A percentile compares a stretch with the other conserved stretches of the same genome.
phyloP scores from a whole-genome alignment of 2,797 vertebrate species.

The Centroberyx gerrardi region DNA sequence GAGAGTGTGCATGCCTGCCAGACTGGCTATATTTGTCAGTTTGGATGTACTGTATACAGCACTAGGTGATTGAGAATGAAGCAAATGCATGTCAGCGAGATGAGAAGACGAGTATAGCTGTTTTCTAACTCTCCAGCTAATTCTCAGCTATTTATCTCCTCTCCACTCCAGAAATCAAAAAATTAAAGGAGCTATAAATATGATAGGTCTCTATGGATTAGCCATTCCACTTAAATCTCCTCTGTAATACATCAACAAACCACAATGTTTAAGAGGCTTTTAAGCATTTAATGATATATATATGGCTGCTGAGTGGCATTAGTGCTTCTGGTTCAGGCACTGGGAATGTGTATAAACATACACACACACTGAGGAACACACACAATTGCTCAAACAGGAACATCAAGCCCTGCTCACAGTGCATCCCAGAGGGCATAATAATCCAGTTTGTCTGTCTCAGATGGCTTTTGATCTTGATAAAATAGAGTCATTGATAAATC shows the following conservation, averaged over 20 bases:
- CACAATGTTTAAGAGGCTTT: slow-evolving; percentile 1
- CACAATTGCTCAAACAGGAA: slow-evolving; percentile 29
- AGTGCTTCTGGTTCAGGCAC: slow-evolving; percentile 28
- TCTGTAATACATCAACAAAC: slow-evolving; percentile 46
- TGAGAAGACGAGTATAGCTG: not conserved
- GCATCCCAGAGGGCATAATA: slow-evolving; percentile 8
- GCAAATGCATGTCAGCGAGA: slow-evolving; percentile 11
- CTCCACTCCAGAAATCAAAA: slow-evolving; percentile 29
- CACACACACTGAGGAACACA: not conserved
- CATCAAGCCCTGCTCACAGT: not conserved
- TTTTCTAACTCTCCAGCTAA: not conserved
- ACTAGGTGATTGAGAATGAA: slow-evolving; percentile 1
- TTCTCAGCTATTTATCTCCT: slow-evolving; percentile 3
- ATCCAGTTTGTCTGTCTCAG: slow-evolving; percentile 40
- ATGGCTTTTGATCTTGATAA: slow-evolving; percentile 24
- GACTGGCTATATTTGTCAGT: slow-evolving; percentile 1
- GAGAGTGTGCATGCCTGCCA: not conserved
- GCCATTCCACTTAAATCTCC: slow-evolving; percentile 24
- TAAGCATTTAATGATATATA: slow-evolving; percentile 4
- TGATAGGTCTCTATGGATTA: slow-evolving; percentile 22
- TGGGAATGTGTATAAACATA: not conserved
- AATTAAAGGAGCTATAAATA: slow-evolving; percentile 28
- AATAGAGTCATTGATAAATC: not conserved
- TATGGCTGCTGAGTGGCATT: slow-evolving; percentile 4
- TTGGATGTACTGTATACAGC: not conserved